Base-by-base conservation (phyloP, 2,797 vertebrate species). In the Lemur catta region DNA sequence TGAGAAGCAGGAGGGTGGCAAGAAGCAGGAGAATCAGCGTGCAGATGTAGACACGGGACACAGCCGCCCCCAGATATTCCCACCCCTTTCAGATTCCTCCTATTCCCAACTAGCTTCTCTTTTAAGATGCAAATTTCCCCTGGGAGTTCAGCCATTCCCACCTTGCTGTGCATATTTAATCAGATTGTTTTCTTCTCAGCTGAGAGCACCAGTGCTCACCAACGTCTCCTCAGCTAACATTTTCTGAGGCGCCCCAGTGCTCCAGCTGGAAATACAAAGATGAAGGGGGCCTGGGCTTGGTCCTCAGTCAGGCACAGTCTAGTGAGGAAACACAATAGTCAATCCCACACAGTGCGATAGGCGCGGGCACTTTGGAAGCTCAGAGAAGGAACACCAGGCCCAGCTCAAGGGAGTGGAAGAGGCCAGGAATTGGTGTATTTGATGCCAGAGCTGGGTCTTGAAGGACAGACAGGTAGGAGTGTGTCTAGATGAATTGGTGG, bases 91-190 rank as follows among this genome's bases (percentile, higher is more conserved):
- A 84, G 76, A 92, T 94, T 88, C 76, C 84, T 95, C 63, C 41
- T 63, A 69, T 93, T 93, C 92, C 81, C 87, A 92, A 86, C 72
- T 89, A 94, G 88, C 69, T 96, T 97, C 81, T 92, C 87, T 91
- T 96, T 96, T 82, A 97, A 95, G 74, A 96, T 86, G 78, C 74
- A 95, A 33, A 96, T 95, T 92, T 94, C 63, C 95, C 89, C 46
- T 8, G 85, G 95, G 92, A 97, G 71, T 87, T 88, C 86, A 94
- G 67, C 85, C 90, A 79, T 96, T 84, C 61, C 74, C 96, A 92
- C 88, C 81, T 97, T 93, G 85, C 95, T 90, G 61, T 84, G 65
- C 72, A 92, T 98, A 94, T 94, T 96, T 92, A 97, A 97, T 92
- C 71, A 84, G 67, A 92, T 85, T 88, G 81, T 95, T 95, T 97